Conservation (phyloP, 2,797 vertebrate genomes). For the Gouania willdenowi region DNA sequence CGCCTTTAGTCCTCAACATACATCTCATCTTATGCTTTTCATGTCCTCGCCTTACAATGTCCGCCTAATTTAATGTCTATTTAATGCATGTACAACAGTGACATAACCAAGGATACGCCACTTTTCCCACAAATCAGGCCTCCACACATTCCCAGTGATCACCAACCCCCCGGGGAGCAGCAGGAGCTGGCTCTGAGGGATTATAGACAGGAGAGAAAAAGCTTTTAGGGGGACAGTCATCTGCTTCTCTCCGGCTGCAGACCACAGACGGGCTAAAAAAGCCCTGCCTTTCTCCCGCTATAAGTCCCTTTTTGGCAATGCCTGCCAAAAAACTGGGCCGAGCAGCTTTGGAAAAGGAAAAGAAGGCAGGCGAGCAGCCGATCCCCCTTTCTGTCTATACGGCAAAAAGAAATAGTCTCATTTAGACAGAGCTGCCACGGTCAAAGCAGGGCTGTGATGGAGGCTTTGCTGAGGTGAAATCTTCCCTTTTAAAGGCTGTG, state of each 20-base stretch:
- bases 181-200: constrained; percentile 75
- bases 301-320: constrained; percentile 75
- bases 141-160: constrained; percentile 39
- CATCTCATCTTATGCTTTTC: no score
- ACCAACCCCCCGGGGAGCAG: constrained; percentile 69
- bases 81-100: constrained; percentile 31
- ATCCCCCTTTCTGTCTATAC: constrained; percentile 71
- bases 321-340: constrained; percentile 68
- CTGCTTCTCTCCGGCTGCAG: constrained; percentile 65
- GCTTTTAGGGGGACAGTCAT: constrained; percentile 65
- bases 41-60: no score
- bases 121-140: constrained; percentile 34
- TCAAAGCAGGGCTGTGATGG: constrained; percentile 64
- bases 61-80: no score
- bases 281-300: constrained; percentile 66
- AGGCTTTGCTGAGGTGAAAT: constrained; percentile 65
- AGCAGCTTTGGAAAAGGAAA: constrained; percentile 64
- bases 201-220: constrained; percentile 65
- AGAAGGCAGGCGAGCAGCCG: constrained; percentile 55
- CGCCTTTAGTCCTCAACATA: no score
- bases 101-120: constrained; percentile 26
- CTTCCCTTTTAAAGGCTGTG: constrained; percentile 41
- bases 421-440: constrained; percentile 71
- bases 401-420: constrained; percentile 70
- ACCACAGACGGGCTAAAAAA: constrained; percentile 55